Evolutionary conservation across 1,140 invertebrate genomes (phyloP), one percentile per base, ranked within the genome.

Genomic region (Drosophila athabasca): DNA sequence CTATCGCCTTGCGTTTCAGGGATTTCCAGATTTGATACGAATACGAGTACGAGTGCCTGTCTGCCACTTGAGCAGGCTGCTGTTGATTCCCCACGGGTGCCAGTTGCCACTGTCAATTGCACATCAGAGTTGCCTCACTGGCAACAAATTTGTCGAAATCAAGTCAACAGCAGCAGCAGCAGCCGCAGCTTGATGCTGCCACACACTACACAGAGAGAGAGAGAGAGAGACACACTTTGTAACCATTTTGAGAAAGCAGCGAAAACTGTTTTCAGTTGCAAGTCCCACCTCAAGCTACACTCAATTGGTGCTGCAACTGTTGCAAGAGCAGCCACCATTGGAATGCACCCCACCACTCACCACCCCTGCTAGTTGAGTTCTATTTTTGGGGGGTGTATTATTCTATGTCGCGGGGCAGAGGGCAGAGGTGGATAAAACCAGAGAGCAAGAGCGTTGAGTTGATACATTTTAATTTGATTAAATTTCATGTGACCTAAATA

Each of bases 401-500:
- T 45, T n/a, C 43, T 58, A 39, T 51, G 45, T 57, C 43, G 46
- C 19, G 31, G 70, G 67, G 71, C 7, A 2, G 7, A 6, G 4
- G 26, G 26, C 1, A 6, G 17, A 8, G 15, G 0, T 17, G 19
- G 58, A 35, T 51, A 51, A 41, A 64, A 52, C 43, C 55, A 53
- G 8, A 39, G 35, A 39, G 39, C 39, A 17, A 22, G 17, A 31
- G 75, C 76, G 67, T 71, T 76, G 79, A 88, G 67, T 71, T 76
- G 79, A 88, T 68, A 82, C 83, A 88, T 88, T 88, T 88, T 88
- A 88, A 88, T 88, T 88, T 88, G 83, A 88, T 88, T 88, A 88
- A 88, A 88, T 88, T 87, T 88, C 83, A 88, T 88, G 83, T 88
- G 83, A 88, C 83, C 83, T 83, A 88, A 88, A 88, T 88, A 89